These are phyloP conservation scores for Drosophila eohydei DNA, from an alignment of 2,888 invertebrate genomes.

Conservation along the genomic window DNA sequence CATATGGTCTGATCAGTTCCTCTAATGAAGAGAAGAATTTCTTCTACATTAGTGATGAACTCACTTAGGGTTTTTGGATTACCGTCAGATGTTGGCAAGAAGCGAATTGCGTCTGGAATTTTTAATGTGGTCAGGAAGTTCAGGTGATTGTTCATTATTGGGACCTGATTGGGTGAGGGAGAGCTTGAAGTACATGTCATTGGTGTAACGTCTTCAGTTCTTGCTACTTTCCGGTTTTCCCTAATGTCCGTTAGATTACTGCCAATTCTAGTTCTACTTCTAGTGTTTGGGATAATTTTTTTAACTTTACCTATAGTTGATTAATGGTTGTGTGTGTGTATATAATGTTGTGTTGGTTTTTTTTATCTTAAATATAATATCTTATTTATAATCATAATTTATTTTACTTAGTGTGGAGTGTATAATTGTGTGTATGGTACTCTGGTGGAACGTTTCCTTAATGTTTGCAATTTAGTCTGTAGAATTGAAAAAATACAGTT, in stretches of 20 bases:
- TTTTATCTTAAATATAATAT: too few relatives aligned
- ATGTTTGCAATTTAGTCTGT: too few relatives aligned
- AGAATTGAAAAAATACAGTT: too few relatives aligned
- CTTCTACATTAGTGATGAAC: constrained; percentile 1
- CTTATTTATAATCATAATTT: too few relatives aligned
- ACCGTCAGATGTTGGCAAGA: background rate
- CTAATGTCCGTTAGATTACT: background rate
- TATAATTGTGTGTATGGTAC: too few relatives aligned
- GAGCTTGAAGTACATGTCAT: background rate
- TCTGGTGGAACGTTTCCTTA: too few relatives aligned
- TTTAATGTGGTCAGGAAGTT: background rate
- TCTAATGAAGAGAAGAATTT: constrained; percentile 12
- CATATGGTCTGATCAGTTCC: constrained; percentile 6
- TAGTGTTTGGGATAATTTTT: background rate
- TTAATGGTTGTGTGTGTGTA: too few relatives aligned
- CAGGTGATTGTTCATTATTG: background rate
- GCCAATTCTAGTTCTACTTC: background rate
- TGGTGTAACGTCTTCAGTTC: background rate
- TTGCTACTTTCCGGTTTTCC: background rate
- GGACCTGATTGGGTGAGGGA: background rate
- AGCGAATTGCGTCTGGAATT: background rate
- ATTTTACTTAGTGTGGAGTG: too few relatives aligned
- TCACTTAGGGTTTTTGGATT: background rate
- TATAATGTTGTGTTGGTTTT: too few relatives aligned
- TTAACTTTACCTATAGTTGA: background rate